phyloP scores from a whole-genome alignment of 1,140 invertebrate species.

The Phymastichus coffea region DNA sequence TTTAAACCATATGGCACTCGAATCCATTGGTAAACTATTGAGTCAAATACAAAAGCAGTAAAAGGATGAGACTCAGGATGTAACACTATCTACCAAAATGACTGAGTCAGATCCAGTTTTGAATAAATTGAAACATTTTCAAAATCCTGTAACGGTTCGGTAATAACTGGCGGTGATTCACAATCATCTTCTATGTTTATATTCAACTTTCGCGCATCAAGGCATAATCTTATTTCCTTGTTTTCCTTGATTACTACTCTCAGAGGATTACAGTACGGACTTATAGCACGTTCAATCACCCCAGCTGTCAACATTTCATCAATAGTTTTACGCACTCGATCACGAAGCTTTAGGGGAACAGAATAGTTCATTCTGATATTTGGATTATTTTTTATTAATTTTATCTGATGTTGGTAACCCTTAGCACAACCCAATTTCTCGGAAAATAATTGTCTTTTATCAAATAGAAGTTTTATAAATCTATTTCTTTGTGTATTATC shows the following conservation, averaged over 20 bases:
- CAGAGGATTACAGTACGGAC: constrained; percentile 42
- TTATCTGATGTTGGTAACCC: neutral
- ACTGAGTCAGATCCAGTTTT: constrained; percentile 39
- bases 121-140: too few species aligned
- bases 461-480: neutral
- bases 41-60: constrained; percentile 41
- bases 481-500: neutral
- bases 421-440: neutral
- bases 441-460: neutral
- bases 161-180: too few species aligned
- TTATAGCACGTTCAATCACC: too few species aligned
- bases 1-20: too few species aligned
- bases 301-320: too few species aligned
- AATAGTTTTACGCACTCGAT: constrained; percentile 24
- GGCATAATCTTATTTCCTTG: constrained; percentile 38
- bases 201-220: constrained; percentile 20
- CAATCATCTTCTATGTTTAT: too few species aligned
- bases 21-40: too few species aligned
- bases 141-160: too few species aligned
- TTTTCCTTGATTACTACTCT: constrained; percentile 37
- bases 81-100: constrained; percentile 45
- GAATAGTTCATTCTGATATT: too few species aligned
- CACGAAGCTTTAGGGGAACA: constrained; percentile 25
- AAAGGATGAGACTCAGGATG: constrained; percentile 34
- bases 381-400: neutral